These are phyloP conservation scores for Anthopleura xanthogrammica DNA, from an alignment of 92 coral and sea anemone species.

Conservation along the genomic window DNA sequence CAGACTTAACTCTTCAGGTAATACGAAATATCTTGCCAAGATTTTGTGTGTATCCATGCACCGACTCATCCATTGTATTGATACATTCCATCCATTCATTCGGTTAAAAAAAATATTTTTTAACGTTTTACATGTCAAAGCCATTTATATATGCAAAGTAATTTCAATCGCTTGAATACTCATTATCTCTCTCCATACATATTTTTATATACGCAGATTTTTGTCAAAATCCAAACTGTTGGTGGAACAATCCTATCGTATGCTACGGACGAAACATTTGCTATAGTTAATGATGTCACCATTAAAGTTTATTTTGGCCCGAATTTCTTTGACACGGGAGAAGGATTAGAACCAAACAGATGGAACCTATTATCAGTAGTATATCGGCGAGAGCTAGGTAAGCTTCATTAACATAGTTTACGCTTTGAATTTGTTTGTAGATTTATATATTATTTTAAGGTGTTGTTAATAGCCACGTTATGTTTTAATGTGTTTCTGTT, in stretches of 20 bases:
- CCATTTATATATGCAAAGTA: too few species aligned
- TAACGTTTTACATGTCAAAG: too few species aligned
- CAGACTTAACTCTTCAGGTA: conserved; percentile 75
- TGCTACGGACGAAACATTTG: conserved; percentile 78
- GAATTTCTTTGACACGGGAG: conserved; percentile 58
- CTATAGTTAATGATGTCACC: conserved; percentile 78
- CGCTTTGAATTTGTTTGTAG: not conserved
- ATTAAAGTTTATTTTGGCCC: conserved; percentile 68
- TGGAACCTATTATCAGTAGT: conserved; percentile 82
- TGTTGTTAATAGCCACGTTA: not conserved
- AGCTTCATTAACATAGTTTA: too few species aligned
- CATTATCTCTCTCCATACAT: too few species aligned
- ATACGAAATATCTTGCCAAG: too few species aligned
- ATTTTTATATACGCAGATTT: not conserved
- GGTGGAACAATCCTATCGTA: conserved; percentile 94
- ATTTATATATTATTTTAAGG: not conserved
- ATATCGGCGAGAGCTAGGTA: conserved; percentile 63
- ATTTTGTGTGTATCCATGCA: too few species aligned
- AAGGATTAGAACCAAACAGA: conserved; percentile 45
- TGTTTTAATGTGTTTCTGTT: not conserved
- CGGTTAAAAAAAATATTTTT: too few species aligned
- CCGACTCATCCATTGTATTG: too few species aligned
- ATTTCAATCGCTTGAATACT: too few species aligned
- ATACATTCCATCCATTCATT: too few species aligned
- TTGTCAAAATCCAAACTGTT: conserved; percentile 49